Conservation (phyloP, 2,888 invertebrate species). For the Stratiomys singularior region DNA sequence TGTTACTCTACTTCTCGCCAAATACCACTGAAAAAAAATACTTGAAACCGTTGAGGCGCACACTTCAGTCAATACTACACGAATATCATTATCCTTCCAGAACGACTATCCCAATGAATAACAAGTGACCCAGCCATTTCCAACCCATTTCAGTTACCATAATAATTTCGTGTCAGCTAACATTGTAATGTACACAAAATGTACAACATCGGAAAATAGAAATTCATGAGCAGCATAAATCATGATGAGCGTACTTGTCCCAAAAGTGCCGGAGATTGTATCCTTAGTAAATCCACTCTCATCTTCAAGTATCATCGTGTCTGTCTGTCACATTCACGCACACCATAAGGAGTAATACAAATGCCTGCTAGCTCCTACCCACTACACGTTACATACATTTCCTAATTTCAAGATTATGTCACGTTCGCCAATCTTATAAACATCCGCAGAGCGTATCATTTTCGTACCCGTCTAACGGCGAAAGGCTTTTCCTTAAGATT, state of each 20-base stretch:
- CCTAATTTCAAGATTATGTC: constrained; percentile 36
- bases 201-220: constrained; percentile 25
- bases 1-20: too few species aligned
- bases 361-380: too few species aligned
- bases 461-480: neutral
- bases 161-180: too few species aligned
- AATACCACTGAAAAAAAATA: too few species aligned
- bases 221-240: constrained; percentile 36
- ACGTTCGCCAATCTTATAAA: constrained; percentile 40
- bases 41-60: too few species aligned
- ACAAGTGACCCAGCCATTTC: too few species aligned
- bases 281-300: neutral
- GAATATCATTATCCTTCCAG: too few species aligned
- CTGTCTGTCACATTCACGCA: constrained; percentile 12
- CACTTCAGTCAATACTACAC: too few species aligned
- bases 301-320: neutral
- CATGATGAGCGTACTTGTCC: constrained; percentile 26
- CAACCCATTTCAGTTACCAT: too few species aligned
- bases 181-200: neutral
- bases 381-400: constrained; percentile 12
- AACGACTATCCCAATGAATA: too few species aligned
- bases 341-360: neutral
- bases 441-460: constrained; percentile 41
- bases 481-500: neutral
- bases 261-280: neutral